These are phyloP conservation scores for Phlogophora meticulosa DNA, from an alignment of 2,888 invertebrate species.

Conservation along the genomic window DNA sequence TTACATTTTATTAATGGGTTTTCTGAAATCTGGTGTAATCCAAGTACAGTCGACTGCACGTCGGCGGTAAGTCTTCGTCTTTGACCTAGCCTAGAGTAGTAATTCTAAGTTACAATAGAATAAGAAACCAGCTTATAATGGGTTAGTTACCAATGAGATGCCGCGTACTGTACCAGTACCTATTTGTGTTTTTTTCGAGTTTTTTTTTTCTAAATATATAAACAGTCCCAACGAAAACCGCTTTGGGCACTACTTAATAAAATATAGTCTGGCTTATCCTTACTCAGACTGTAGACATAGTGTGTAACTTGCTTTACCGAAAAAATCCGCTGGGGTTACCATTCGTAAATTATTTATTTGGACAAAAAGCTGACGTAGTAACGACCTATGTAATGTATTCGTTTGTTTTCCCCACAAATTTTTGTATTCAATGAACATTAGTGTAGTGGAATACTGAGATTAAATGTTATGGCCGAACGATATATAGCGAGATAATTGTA, in stretches of 20 bases:
- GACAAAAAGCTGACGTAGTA: constrained; percentile 52
- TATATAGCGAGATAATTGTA: not conserved
- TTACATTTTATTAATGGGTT: constrained; percentile 62
- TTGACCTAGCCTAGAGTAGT: too few species aligned
- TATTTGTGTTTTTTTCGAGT: not conserved
- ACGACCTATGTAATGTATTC: constrained; percentile 53
- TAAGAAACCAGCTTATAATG: too few species aligned
- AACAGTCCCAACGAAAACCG: not conserved
- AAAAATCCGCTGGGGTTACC: constrained; percentile 35
- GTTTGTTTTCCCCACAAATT: constrained; percentile 48
- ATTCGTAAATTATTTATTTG: constrained; percentile 53
- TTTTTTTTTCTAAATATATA: not conserved
- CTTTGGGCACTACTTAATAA: not conserved
- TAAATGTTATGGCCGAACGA: constrained; percentile 24
- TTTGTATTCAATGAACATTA: constrained; percentile 47
- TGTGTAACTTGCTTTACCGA: constrained; percentile 27
- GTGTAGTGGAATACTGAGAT: constrained; percentile 35
- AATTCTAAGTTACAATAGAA: too few species aligned
- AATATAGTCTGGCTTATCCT: constrained; percentile 16
- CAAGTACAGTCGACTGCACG: too few species aligned
- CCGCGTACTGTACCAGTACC: too few species aligned
- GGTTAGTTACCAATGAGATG: too few species aligned
- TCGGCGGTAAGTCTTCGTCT: too few species aligned
- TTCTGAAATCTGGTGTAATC: constrained; percentile 48
- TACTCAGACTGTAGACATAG: not conserved